phyloP scores from a whole-genome alignment of 2,888 invertebrate genomes.

The Apomyelois bistriatella region DNA sequence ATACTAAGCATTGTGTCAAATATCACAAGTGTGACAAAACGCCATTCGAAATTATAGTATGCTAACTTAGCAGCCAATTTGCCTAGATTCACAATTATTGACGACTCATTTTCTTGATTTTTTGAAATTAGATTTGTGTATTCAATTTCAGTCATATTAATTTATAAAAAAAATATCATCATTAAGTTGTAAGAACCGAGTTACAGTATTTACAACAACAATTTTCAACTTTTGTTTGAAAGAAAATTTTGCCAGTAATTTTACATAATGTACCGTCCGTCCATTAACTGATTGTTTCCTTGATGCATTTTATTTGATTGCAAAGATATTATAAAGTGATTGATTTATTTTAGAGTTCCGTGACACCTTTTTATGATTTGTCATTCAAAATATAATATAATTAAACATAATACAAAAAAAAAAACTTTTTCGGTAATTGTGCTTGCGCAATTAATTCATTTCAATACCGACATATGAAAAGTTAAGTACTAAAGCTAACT shows the following conservation, averaged over 20 bases:
- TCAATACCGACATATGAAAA: no score
- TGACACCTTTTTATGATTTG: neutral
- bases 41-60: slow-evolving; percentile 52
- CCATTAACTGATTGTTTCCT: slow-evolving; percentile 1
- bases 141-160: neutral
- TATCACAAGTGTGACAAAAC: slow-evolving; percentile 44
- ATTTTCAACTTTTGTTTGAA: neutral
- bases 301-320: slow-evolving; percentile 2
- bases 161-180: no score
- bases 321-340: neutral
- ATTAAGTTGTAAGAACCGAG: no score
- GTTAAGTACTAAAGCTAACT: no score
- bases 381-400: neutral
- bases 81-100: slow-evolving; percentile 32
- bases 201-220: no score
- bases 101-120: slow-evolving; percentile 10
- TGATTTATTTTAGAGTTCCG: neutral
- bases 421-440: no score
- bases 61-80: slow-evolving; percentile 49
- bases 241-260: neutral
- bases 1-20: slow-evolving; percentile 33
- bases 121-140: slow-evolving; percentile 1
- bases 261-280: neutral
- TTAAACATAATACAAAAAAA: no score
- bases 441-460: no score